phyloP scores from a whole-genome alignment of 2,888 invertebrate genomes.

The Anodontia alba region DNA sequence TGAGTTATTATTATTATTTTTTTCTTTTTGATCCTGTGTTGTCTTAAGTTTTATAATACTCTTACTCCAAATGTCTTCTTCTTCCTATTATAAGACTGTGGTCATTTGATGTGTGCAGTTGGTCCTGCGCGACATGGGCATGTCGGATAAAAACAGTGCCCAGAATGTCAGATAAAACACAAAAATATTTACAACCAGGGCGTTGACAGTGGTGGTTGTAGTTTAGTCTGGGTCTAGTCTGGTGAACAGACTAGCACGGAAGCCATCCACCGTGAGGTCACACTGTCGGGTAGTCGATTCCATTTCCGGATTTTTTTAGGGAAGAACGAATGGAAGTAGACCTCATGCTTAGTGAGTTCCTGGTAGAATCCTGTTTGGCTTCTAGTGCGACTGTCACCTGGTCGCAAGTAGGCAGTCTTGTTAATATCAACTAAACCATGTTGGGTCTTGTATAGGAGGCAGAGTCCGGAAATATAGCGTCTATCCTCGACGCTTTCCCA shows the following conservation, averaged over 20 bases:
- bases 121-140: not conserved
- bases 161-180: not conserved
- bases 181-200: not conserved
- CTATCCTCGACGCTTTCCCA: not conserved
- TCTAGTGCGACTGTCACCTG: conserved; percentile 10
- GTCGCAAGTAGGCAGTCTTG: not conserved
- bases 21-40: too few relatives aligned
- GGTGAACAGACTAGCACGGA: not conserved
- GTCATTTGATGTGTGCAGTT: not conserved
- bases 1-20: too few relatives aligned
- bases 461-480: not conserved
- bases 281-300: not conserved
- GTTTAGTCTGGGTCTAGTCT: not conserved
- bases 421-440: not conserved
- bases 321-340: not conserved
- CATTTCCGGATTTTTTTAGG: not conserved
- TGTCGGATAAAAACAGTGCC: not conserved
- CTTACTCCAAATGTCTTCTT: too few relatives aligned
- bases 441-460: not conserved
- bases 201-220: not conserved
- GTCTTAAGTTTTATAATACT: too few relatives aligned
- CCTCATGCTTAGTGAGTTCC: not conserved
- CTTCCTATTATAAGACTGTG: not conserved
- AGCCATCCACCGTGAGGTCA: not conserved
- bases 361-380: conserved; percentile 2